phyloP scores from a whole-genome alignment of 2,888 invertebrate species.

The Octonoba sinensis region DNA sequence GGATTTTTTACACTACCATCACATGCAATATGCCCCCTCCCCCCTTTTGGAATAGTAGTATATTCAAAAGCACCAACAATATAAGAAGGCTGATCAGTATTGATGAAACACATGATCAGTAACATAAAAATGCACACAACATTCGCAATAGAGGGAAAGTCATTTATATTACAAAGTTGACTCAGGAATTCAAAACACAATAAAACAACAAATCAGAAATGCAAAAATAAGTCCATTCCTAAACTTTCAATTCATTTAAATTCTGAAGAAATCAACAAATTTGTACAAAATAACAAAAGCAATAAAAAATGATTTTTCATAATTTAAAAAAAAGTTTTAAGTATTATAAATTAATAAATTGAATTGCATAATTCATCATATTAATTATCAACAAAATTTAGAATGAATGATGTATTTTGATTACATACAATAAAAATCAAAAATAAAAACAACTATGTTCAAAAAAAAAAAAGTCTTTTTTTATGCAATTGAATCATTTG shows the following conservation, averaged over 20 bases:
- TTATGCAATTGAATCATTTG: too few species aligned
- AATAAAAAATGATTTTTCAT: too few species aligned
- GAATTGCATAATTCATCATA: too few species aligned
- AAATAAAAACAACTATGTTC: too few species aligned
- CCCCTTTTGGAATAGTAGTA: slow-evolving; percentile 39
- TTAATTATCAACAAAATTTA: too few species aligned
- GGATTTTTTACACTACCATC: slow-evolving; percentile 54
- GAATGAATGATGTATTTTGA: too few species aligned
- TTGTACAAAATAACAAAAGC: too few species aligned
- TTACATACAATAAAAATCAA: too few species aligned
- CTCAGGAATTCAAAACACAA: slow-evolving; percentile 28
- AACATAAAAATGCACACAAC: slow-evolving; percentile 43
- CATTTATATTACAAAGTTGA: slow-evolving; percentile 43
- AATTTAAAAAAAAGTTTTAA: too few species aligned
- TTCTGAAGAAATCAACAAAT: too few species aligned
- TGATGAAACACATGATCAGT: slow-evolving; percentile 42
- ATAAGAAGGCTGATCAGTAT: slow-evolving; percentile 55
- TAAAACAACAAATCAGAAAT: slow-evolving; percentile 38
- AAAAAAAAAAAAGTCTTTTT: too few species aligned
- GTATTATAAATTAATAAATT: too few species aligned
- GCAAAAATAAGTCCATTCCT: slow-evolving; percentile 42
- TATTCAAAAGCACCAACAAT: slow-evolving; percentile 59
- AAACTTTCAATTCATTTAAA: not conserved
- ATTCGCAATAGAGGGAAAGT: slow-evolving; percentile 27
- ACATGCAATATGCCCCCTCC: slow-evolving; percentile 42